Evolutionary conservation across 2,888 invertebrate species (phyloP), one percentile per base, ranked within the genome.

Genomic region (Diarsia dahlii): DNA sequence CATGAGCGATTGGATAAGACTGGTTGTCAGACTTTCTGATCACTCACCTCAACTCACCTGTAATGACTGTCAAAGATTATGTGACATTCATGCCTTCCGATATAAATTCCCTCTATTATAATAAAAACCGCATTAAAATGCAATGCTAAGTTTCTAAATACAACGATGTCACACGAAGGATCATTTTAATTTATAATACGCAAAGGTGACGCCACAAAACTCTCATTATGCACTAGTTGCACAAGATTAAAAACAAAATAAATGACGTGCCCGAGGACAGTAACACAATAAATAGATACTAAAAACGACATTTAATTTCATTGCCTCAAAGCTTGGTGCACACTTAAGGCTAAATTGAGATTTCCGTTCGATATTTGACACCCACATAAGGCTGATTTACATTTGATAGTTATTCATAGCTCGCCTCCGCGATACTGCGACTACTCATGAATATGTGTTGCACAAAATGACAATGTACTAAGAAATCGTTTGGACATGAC

Each of bases 321-420:
- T 34, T 60, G 34, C 12, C 12, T 58, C 58, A 72, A 83, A 75
- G 76, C 73, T 84, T 39, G 46, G 54, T 75, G 71, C 82, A 82
- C 68, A 74, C 71, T 84, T 64, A 77, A 60, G 74, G 72, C 76
- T 77, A 83, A 84, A 92, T 91, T 90, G 86, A 92, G 90, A 91
- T 90, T 91, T 89, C 89, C 87, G 87, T 74, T 68, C 71, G 87
- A 86, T 87, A 89, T 86, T 84, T 84, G 81, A 80, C 90, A 82
- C 91, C 93, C 87, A 92, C 92, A 83, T 86, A 68, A 74, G 64
- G 56, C 79, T 85, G 88, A 92, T 93, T 92, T 91, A 87, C 91
- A 92, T 91, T 87, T 82, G 84, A 88, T 89, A 89, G 85, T 89
- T 88, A 89, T 89, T 89, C 89, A 89, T 88, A 86, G 82, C 84